Evolutionary conservation across 2,797 vertebrate genomes (phyloP), one percentile per base, ranked within the genome.

Genomic region (Eidolon dupreanum): DNA sequence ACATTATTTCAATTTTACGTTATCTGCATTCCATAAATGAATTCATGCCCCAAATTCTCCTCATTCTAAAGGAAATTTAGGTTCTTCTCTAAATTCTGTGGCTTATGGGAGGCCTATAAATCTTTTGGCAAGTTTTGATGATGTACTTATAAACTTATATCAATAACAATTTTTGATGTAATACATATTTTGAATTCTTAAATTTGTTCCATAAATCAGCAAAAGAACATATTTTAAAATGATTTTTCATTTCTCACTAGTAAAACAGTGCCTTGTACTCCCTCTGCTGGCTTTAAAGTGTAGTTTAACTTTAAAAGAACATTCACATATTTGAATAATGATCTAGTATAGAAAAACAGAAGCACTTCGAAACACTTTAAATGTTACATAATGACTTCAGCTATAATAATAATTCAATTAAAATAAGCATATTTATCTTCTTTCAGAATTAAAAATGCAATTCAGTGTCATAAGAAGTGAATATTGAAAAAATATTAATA

Each of bases 271-370:
- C 4, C 46, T 96, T 88, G 70, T 68, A 59, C 93, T 81, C 97
- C 97, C 97, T 96, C 97, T 98, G 83, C 95, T 98, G 97, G 97
- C 53, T 90, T 68, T 53, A 28, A 36, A 65, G 6, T 51, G 61
- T 90, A 96, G 8, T 95, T 87, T 79, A 88, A 46, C 53, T 95
- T 90, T 51, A 77, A 88, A 78, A 85, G 55, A 43, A 46, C 7
- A 31, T 68, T 36, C 41, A 57, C 19, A 12, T 41, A 51, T 65
- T 95, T 84, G 28, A 36, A 22, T n/a, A 79, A 57, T 66, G 77
- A 59, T 85, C 26, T 38, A 85, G 3, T 19, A 63, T 4, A 74
- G 33, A 66, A 81, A 81, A 92, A 59, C 24, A 93, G 51, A 94
- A 94, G 57, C n/a, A 59, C 33, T 95, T 68, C 38, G 9, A 91